Conservation (phyloP, 2,888 invertebrate species). For the Lydus trimaculatus region DNA sequence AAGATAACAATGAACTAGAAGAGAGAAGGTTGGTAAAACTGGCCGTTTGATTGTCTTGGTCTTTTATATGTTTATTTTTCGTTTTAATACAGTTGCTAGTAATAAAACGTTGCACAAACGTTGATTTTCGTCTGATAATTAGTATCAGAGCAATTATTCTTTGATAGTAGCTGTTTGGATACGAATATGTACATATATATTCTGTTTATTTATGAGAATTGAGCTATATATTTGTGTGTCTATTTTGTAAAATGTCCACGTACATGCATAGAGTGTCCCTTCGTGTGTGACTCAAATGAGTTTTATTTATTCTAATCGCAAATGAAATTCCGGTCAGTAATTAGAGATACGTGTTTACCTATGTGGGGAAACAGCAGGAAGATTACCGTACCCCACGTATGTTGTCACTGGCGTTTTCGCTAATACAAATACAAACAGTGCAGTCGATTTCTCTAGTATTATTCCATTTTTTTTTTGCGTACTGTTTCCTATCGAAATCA, state of each 20-base stretch:
- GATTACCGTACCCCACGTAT: not conserved
- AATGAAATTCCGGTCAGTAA: slow-evolving; percentile 39
- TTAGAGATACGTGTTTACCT: slow-evolving; percentile 36
- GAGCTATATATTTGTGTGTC: slow-evolving; percentile 30
- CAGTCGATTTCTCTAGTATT: not conserved
- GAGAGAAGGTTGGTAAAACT: not conserved
- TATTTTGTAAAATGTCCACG: slow-evolving; percentile 37
- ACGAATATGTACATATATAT: slow-evolving; percentile 17
- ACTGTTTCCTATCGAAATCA: no score
- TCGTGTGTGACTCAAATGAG: slow-evolving; percentile 36
- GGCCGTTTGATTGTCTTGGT: not conserved
- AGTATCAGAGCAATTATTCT: slow-evolving; percentile 21
- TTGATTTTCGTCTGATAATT: slow-evolving; percentile 5
- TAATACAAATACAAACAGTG: not conserved
- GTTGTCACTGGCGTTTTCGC: not conserved
- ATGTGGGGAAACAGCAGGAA: slow-evolving; percentile 19
- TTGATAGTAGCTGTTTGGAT: slow-evolving; percentile 11
- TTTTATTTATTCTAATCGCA: slow-evolving; percentile 40
- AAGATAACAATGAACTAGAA: not conserved
- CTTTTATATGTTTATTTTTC: not conserved
- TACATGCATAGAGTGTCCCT: slow-evolving; percentile 32
- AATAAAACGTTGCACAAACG: not conserved
- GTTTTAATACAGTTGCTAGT: not conserved
- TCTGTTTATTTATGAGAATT: slow-evolving; percentile 16
- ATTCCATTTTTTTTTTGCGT: no score